phyloP scores from a whole-genome alignment of 2,797 vertebrate genomes.

The Hylomyscus alleni region DNA sequence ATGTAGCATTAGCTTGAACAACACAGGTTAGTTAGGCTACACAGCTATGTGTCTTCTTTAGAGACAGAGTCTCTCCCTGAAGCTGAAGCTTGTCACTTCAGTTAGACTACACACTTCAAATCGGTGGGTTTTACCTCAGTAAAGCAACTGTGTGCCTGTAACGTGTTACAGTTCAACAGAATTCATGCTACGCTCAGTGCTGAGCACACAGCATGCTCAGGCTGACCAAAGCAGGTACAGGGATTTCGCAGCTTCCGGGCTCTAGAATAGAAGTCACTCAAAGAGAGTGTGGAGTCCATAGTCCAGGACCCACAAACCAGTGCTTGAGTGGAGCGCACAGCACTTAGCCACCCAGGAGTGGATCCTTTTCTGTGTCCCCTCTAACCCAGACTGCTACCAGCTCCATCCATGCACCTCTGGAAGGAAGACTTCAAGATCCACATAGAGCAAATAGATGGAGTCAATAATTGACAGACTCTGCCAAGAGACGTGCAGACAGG shows the following conservation, averaged over 20 bases:
- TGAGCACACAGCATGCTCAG: fast-evolving
- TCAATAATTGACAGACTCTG: not conserved
- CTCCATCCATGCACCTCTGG: not conserved
- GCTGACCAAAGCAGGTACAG: not conserved
- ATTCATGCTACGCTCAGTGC: not conserved
- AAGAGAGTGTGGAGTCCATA: not conserved
- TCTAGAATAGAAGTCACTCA: not conserved
- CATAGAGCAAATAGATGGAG: fast-evolving
- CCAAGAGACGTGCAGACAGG: not conserved
- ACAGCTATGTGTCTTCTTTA: not conserved
- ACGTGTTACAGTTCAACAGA: fast-evolving
- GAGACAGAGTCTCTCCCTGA: not conserved
- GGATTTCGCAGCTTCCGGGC: not conserved
- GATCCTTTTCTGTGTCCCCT: not conserved
- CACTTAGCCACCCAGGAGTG: not conserved
- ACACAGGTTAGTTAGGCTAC: fast-evolving
- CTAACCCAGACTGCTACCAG: no score
- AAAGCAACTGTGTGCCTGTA: not conserved
- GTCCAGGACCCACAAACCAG: fast-evolving
- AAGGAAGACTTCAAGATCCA: not conserved
- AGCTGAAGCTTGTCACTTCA: not conserved
- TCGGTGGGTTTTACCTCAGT: not conserved
- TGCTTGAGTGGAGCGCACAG: not conserved
- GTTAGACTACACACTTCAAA: not conserved
- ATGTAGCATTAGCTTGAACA: not conserved